These are phyloP conservation scores for Trichopoda pennipes DNA, from an alignment of 2,888 invertebrate species.

Conservation along the genomic window DNA sequence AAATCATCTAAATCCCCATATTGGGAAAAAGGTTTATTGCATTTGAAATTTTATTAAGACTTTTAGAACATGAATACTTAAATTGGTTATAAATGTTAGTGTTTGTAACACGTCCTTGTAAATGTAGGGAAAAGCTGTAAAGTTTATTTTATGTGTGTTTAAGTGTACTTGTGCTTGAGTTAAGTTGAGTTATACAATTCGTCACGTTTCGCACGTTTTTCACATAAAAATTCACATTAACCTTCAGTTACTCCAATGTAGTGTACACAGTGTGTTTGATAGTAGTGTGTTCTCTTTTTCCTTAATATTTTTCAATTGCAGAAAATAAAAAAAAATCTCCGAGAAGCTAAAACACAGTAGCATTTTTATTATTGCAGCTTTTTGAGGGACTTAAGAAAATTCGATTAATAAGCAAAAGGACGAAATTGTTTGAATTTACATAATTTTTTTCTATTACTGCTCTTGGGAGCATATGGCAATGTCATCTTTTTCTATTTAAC, in stretches of 20 bases:
- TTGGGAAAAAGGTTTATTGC: slow-evolving; percentile 25
- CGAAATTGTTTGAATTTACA: too few species aligned
- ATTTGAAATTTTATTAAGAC: slow-evolving; percentile 34
- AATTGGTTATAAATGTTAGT: slow-evolving; percentile 25
- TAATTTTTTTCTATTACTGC: too few species aligned
- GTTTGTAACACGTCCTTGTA: background rate
- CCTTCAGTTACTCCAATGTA: slow-evolving; percentile 34
- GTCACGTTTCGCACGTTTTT: slow-evolving; percentile 73
- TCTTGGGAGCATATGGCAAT: too few species aligned
- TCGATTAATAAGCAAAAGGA: too few species aligned
- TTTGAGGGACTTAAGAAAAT: too few species aligned
- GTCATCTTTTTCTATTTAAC: too few species aligned
- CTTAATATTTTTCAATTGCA: too few species aligned
- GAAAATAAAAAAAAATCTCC: too few species aligned
- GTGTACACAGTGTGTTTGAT: background rate
- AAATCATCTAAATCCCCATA: too few species aligned
- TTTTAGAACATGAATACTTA: background rate
- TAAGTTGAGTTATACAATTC: slow-evolving; percentile 57
- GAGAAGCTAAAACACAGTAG: too few species aligned
- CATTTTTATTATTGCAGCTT: too few species aligned
- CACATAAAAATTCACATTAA: slow-evolving; percentile 71
- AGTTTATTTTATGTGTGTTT: background rate
- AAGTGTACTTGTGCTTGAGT: background rate
- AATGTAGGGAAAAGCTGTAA: background rate
- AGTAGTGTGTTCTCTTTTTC: too few species aligned